phyloP scores from a whole-genome alignment of 92 coral and sea anemone genomes.

The Montipora capitata region DNA sequence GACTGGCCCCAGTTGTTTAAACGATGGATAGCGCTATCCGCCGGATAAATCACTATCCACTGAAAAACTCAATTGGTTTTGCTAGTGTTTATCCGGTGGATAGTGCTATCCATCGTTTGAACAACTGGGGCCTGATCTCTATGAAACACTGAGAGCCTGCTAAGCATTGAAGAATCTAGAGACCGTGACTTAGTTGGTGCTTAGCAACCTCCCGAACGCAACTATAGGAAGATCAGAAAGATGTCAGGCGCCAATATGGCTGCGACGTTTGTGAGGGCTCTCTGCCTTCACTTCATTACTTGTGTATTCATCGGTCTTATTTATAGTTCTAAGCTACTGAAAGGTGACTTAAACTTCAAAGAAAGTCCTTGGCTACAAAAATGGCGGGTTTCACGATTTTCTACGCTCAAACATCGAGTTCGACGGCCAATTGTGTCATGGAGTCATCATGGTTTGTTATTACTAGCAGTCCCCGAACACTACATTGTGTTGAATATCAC shows the following conservation, averaged over 20 bases:
- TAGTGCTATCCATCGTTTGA: no score
- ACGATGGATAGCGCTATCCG: no score
- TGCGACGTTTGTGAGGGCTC: constrained; percentile 16
- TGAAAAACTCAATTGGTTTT: no score
- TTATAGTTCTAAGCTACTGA: constrained; percentile 25
- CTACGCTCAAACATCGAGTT: constrained; percentile 23
- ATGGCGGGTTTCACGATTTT: constrained; percentile 20
- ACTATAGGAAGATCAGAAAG: no score
- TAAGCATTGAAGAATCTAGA: no score
- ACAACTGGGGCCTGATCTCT: no score
- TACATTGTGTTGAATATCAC: constrained; percentile 42
- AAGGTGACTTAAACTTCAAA: constrained; percentile 24
- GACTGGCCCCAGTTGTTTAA: no score
- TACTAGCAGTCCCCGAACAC: constrained; percentile 59
- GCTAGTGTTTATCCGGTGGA: no score
- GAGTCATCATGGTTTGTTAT: constrained; percentile 61
- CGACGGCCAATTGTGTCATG: constrained; percentile 59
- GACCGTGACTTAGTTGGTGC: no score
- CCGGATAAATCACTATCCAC: no score
- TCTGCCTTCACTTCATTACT: constrained; percentile 23
- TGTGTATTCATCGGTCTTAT: constrained; percentile 9
- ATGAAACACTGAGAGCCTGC: no score
- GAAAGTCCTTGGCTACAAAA: constrained; percentile 37
- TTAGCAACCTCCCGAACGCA: no score
- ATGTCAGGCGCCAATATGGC: neutral